Percentiles rank a stretch among this genome's conserved stretches.
These are phyloP conservation scores for Drosophila fuyamai DNA, from an alignment of 1,140 invertebrate genomes.

Conservation along the genomic window DNA sequence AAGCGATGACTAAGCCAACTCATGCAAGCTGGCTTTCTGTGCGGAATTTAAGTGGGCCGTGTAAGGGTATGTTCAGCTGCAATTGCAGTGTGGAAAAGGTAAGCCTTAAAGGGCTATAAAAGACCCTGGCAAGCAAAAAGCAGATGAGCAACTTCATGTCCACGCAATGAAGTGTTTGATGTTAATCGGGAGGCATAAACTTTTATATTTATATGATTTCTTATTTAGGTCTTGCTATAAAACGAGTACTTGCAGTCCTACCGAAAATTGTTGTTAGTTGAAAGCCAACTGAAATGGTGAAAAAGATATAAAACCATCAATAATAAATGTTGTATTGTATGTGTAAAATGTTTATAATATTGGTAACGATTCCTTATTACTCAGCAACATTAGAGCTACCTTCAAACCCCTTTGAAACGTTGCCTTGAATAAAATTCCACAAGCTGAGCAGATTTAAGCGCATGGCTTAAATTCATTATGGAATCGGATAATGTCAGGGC, in stretches of 20 bases:
- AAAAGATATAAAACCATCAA: no score
- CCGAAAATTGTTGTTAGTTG: no score
- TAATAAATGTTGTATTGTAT: no score
- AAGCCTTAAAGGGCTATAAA: constrained; percentile 27
- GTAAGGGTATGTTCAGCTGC: constrained; percentile 4
- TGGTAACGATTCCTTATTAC: no score
- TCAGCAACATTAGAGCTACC: neutral
- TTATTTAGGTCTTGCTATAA: neutral
- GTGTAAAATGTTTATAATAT: no score
- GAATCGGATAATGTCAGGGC: constrained; percentile 3
- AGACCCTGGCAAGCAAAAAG: neutral
- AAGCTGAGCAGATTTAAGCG: neutral
- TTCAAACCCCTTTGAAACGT: no score
- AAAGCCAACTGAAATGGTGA: no score
- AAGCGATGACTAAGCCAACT: constrained; percentile 54
- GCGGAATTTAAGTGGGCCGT: constrained; percentile 5
- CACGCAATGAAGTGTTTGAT: neutral
- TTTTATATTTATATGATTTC: neutral
- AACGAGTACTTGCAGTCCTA: neutral
- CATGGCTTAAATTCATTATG: constrained; percentile 10
- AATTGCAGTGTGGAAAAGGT: constrained; percentile 17
- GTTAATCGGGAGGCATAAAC: neutral
- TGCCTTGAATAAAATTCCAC: neutral
- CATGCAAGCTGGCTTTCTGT: constrained; percentile 17
- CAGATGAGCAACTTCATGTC: constrained; percentile 7